These are phyloP conservation scores for Lithophane ornitopus DNA, from an alignment of 2,888 invertebrate species.

Conservation along the genomic window DNA sequence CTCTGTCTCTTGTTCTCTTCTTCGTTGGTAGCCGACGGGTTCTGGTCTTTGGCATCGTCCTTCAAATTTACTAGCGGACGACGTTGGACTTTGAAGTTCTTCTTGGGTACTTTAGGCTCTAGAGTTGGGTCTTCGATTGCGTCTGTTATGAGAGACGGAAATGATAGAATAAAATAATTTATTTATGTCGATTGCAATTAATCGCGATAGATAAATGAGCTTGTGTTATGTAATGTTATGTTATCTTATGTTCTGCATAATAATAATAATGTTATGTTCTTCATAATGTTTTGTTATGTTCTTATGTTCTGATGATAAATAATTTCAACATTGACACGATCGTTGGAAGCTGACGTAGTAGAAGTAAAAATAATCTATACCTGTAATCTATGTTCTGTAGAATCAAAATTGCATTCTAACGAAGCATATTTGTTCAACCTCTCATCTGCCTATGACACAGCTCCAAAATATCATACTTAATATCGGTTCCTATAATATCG, in stretches of 20 bases:
- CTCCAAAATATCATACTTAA: neutral
- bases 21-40: constrained; percentile 85
- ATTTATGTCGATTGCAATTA: no score
- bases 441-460: neutral
- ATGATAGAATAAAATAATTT: neutral
- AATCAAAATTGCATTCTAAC: neutral
- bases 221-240: no score
- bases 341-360: no score
- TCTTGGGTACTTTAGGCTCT: constrained; percentile 70
- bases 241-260: no score
- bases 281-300: no score
- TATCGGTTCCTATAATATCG: neutral
- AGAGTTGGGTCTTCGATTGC: constrained; percentile 82
- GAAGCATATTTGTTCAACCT: no score
- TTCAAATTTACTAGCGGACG: constrained; percentile 83
- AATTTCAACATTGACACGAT: neutral
- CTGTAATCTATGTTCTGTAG: no score
- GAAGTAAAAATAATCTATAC: no score
- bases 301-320: neutral
- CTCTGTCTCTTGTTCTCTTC: constrained; percentile 86
- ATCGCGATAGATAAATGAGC: no score
- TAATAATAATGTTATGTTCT: no score
- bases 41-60: constrained; percentile 79
- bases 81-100: constrained; percentile 77
- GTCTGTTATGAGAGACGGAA: constrained; percentile 69